Percentiles rank a stretch among this genome's conserved stretches.
Evolutionary conservation across 1,140 invertebrate species (phyloP).

Genomic region (Vanessa atalanta): DNA sequence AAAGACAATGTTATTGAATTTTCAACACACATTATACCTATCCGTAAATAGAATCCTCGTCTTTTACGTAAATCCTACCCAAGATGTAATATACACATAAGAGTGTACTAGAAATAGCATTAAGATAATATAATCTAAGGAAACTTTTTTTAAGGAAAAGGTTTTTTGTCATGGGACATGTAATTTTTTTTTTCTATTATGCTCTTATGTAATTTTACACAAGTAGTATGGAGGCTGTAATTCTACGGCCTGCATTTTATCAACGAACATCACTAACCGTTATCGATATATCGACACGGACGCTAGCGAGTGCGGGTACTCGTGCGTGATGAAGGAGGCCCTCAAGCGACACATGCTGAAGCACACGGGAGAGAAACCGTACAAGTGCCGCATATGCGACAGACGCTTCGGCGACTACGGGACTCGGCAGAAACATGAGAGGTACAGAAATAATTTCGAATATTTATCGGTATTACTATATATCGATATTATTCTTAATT

Average conservation of each 20-base stretch:
- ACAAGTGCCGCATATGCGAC: constrained; percentile 85
- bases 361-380: constrained; percentile 83
- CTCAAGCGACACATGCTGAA: constrained; percentile 77
- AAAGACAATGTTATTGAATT: neutral
- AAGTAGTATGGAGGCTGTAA: no score
- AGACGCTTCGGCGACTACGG: constrained; percentile 84
- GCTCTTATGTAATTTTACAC: neutral
- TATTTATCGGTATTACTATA: no score
- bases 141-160: neutral
- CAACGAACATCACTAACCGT: neutral
- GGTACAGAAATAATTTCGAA: constrained; percentile 52
- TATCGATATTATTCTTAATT: no score
- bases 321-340: constrained; percentile 80
- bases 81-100: no score
- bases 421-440: constrained; percentile 80
- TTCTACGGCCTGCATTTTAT: neutral
- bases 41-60: neutral
- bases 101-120: constrained; percentile 12
- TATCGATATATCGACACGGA: constrained; percentile 2
- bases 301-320: constrained; percentile 56
- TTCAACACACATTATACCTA: neutral
- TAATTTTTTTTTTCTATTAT: neutral
- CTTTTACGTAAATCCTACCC: neutral
- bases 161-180: no score
- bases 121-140: neutral